Conservation (phyloP, 2,113 vertebrate species). For the Pluvialis apricaria region DNA sequence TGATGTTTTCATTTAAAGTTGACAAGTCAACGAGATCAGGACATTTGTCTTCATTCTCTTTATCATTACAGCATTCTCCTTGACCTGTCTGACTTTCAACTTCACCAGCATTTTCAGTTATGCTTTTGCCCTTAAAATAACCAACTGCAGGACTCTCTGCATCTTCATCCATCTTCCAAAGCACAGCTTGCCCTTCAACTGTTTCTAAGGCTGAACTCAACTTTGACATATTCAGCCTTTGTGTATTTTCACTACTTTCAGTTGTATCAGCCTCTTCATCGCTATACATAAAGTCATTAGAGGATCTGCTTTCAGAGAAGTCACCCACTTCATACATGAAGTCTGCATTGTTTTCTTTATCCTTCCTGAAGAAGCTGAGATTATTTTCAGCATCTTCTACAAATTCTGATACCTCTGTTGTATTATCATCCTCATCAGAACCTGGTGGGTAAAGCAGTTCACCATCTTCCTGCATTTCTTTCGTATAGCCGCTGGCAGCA, state of each 20-base stretch:
- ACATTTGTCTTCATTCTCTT: conserved; percentile 69
- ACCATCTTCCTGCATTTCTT: conserved; percentile 84
- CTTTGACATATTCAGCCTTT: conserved; percentile 68
- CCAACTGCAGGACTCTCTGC: not conserved
- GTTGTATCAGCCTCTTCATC: not conserved
- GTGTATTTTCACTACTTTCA: not conserved
- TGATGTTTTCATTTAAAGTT: conserved; percentile 74
- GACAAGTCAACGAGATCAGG: conserved; percentile 78
- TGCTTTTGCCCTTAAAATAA: not conserved
- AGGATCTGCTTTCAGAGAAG: not conserved
- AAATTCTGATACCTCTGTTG: not conserved
- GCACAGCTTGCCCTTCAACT: conserved; percentile 67
- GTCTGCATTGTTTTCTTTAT: not conserved
- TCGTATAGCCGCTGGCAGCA: conserved; percentile 90
- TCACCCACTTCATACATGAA: not conserved
- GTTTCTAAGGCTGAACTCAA: conserved; percentile 76
- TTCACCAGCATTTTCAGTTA: not conserved
- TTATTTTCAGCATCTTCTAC: conserved; percentile 37
- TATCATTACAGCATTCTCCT: not conserved
- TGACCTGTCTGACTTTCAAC: not conserved
- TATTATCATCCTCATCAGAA: conserved; percentile 62
- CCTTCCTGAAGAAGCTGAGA: not conserved
- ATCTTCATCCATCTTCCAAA: not conserved
- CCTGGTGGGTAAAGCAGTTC: conserved; percentile 77
- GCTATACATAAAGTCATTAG: not conserved